These are phyloP conservation scores for Cloeon dipterum DNA, from an alignment of 2,888 invertebrate species.

Conservation along the genomic window DNA sequence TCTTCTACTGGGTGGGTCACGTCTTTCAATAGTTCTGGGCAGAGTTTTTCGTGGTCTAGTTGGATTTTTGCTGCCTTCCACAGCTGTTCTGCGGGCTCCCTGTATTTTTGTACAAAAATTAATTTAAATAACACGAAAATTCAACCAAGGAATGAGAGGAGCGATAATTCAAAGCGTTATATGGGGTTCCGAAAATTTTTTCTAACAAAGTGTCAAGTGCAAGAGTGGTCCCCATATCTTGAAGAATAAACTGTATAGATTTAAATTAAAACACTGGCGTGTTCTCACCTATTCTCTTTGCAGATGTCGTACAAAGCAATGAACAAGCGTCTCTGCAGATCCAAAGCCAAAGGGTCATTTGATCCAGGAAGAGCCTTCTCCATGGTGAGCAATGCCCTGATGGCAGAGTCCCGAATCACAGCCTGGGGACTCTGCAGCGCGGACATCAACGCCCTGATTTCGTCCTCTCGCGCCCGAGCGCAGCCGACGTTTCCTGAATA, in stretches of 20 bases:
- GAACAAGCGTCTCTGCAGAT: constrained; percentile 52
- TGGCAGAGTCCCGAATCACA: constrained; percentile 55
- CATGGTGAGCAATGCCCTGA: constrained; percentile 27
- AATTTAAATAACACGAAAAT: constrained; percentile 5
- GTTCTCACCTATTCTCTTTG: constrained; percentile 42
- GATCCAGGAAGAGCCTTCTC: constrained; percentile 33
- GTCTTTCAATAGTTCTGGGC: constrained; percentile 36
- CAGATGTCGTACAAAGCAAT: constrained; percentile 60
- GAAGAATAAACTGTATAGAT: too few species aligned
- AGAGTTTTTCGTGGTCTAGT: constrained; percentile 24
- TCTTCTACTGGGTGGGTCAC: constrained; percentile 59
- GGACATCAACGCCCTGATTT: constrained; percentile 50
- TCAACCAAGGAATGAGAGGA: background rate
- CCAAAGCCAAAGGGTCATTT: constrained; percentile 29
- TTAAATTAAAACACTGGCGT: too few species aligned
- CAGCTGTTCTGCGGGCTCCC: constrained; percentile 33
- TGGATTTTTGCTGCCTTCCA: constrained; percentile 32
- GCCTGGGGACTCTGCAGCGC: constrained; percentile 47
- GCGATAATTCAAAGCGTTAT: too few species aligned
- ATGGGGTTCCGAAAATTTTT: too few species aligned
- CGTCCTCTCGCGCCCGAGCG: constrained; percentile 35
- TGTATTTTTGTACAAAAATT: constrained; percentile 10
- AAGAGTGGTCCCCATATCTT: too few species aligned
- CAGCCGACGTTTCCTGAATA: constrained; percentile 39
- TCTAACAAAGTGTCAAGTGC: constrained; percentile 1